These are phyloP conservation scores for Nymphalis io DNA, from an alignment of 1,140 invertebrate genomes.

Conservation along the genomic window DNA sequence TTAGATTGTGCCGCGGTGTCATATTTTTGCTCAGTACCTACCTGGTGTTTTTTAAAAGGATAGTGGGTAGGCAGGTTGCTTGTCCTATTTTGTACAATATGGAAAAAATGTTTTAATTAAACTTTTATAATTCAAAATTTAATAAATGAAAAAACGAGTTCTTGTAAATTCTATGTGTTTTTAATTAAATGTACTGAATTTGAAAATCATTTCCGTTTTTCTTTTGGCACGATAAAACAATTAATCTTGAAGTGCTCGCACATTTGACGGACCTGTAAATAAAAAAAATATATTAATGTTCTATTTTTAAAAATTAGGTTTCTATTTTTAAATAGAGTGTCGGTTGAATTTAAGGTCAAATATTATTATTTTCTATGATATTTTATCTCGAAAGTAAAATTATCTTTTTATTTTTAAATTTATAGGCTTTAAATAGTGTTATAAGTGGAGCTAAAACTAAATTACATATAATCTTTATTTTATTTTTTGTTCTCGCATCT, in stretches of 20 bases:
- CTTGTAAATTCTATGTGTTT: background rate
- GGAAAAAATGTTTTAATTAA: constrained; percentile 1
- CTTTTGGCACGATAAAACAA: constrained; percentile 62
- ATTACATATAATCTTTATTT: too few species aligned
- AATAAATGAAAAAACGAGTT: background rate
- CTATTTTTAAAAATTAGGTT: too few species aligned
- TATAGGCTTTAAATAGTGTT: too few species aligned
- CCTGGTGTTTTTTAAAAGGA: constrained; percentile 63
- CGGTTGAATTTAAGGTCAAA: too few species aligned
- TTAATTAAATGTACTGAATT: background rate
- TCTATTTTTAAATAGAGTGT: too few species aligned
- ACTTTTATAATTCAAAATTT: background rate
- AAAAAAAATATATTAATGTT: too few species aligned
- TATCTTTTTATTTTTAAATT: too few species aligned
- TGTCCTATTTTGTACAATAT: constrained; percentile 7
- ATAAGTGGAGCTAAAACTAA: too few species aligned
- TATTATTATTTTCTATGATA: too few species aligned
- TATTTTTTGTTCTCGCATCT: too few species aligned
- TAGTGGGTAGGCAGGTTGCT: constrained; percentile 60
- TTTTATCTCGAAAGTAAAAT: too few species aligned
- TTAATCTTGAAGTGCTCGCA: constrained; percentile 57
- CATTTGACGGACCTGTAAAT: constrained; percentile 65
- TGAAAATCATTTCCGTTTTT: constrained; percentile 49
- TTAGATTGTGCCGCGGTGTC: constrained; percentile 76
- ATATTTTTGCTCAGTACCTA: constrained; percentile 69